A percentile compares a stretch with the other conserved stretches of the same genome.
Evolutionary conservation across 1,140 invertebrate species (phyloP).

Genomic region (Halictus rubicundus): DNA sequence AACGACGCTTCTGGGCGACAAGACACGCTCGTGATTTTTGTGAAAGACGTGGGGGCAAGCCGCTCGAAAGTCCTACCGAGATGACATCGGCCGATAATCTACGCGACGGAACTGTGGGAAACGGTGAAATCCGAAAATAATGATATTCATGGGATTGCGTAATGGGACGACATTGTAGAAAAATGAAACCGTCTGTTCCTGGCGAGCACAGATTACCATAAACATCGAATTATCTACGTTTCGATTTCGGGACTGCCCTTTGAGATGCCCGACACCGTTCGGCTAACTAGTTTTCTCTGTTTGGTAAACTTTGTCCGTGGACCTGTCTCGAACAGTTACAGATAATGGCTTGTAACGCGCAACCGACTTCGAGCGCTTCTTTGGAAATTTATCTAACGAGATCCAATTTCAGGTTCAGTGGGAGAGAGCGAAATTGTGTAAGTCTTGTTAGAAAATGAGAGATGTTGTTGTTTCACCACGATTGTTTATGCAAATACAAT

Average conservation of each 20-base stretch:
- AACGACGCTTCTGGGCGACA: not conserved
- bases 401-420: not conserved
- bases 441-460: not conserved
- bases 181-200: slow-evolving; percentile 52
- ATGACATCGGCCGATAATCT: slow-evolving; percentile 51
- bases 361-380: not conserved
- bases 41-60: not conserved
- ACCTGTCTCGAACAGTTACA: not conserved
- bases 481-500: too few species aligned
- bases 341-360: not conserved
- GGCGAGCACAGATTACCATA: slow-evolving; percentile 41
- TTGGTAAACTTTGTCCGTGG: not conserved
- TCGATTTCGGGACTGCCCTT: slow-evolving; percentile 11
- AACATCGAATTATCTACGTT: slow-evolving; percentile 52
- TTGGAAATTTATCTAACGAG: not conserved
- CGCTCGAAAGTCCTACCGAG: slow-evolving; percentile 32
- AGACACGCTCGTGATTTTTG: slow-evolving; percentile 10
- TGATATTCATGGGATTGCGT: slow-evolving; percentile 58
- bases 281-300: not conserved
- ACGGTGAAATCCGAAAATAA: slow-evolving; percentile 47
- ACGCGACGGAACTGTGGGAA: slow-evolving; percentile 51
- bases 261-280: not conserved
- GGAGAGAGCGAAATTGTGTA: not conserved
- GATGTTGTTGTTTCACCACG: not conserved
- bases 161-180: slow-evolving; percentile 50